Evolutionary conservation across 2,888 invertebrate species (phyloP), one percentile per base, ranked within the genome.

Genomic region (Polymixis lichenea): DNA sequence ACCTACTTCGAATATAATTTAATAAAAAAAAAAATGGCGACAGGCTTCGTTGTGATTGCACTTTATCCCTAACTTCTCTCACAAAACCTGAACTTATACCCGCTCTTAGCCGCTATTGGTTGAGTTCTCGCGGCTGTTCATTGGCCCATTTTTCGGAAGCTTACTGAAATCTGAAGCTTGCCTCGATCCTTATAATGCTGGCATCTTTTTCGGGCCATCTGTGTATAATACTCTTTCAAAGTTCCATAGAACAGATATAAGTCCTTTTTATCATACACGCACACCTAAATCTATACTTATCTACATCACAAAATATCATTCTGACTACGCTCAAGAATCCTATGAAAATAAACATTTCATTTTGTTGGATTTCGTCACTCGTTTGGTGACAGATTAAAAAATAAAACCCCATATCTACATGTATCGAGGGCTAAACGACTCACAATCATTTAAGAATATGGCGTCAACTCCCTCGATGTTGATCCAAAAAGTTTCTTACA

Each of bases 291-390:
- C 86, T 89, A 91, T 75, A n/a, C 90, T 91, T 92, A 87, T 75
- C 93, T 95, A 95, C 85, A 95, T 95, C 95, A 95, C 95, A 95
- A 91, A 90, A 89, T 91, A 93, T 90, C 86, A 91, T 89, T 92
- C 89, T 93, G 93, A 94, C 93, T 94, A 90, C 88, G 83, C 89
- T 89, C 85, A 91, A 87, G 89, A 90, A 91, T 91, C 90, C 91
- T 88, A 86, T 88, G 86, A 90, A 93, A 93, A 94, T 82, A 77
- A 77, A 82, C 77, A 87, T 80, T 79, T 86, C 82, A 78, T 80
- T 84, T 76, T 70, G 67, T 72, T 81, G 66, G 56, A 69, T 73
- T 65, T 72, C 62, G 79, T 62, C 85, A 88, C 85, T 89, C 67
- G 82, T 89, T 88, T 75, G 68, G 79, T 80, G 77, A 80, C 86